Conservation (phyloP, 2,888 invertebrate genomes). For the Myopa tessellatipennis region DNA sequence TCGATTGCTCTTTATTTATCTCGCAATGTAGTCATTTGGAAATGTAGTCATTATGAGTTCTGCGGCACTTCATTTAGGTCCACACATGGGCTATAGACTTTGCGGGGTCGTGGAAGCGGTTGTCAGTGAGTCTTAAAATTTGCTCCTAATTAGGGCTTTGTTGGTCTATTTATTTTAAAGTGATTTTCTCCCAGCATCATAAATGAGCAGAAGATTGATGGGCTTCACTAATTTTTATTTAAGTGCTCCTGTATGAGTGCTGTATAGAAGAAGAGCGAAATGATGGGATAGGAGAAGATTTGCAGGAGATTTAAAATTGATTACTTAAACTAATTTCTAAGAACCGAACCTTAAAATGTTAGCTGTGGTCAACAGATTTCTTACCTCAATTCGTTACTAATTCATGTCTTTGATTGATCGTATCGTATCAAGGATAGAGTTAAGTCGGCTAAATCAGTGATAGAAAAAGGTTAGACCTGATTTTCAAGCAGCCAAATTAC, state of each 20-base stretch:
- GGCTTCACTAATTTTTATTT: not conserved
- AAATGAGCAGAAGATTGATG: not conserved
- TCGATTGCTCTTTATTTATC: not conserved
- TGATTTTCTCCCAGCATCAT: not conserved
- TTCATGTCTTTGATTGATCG: too few species aligned
- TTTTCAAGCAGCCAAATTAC: too few species aligned
- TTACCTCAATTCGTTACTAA: too few species aligned
- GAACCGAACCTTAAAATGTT: too few species aligned
- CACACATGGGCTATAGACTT: constrained; percentile 13
- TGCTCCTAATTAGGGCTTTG: constrained; percentile 33
- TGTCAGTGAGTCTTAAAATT: constrained; percentile 14
- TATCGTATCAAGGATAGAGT: too few species aligned
- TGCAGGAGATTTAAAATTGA: too few species aligned
- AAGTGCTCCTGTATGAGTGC: not conserved
- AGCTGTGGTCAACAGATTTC: too few species aligned
- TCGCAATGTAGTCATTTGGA: not conserved
- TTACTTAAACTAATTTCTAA: too few species aligned
- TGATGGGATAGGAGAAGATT: not conserved
- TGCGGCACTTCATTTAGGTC: constrained; percentile 5
- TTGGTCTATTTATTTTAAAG: constrained; percentile 33
- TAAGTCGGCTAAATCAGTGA: too few species aligned
- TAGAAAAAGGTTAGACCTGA: too few species aligned
- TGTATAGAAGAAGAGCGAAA: not conserved
- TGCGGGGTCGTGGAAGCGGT: constrained; percentile 17
- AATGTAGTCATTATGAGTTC: constrained; percentile 20